Base-by-base conservation (phyloP, 2,113 vertebrate species). In the Thermophis baileyi region DNA sequence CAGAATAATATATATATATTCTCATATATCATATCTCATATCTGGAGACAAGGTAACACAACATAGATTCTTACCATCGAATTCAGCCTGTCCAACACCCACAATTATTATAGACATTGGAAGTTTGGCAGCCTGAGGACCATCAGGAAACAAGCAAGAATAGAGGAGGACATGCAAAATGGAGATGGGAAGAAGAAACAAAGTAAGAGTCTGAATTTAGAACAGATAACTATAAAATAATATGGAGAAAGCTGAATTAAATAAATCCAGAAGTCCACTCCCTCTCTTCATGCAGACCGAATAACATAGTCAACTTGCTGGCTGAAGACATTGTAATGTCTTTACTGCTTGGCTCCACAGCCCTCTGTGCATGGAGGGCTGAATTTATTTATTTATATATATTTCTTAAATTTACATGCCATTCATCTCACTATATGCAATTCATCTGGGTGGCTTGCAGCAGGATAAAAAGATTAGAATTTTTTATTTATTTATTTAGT, bases 71-170 rank as follows among this genome's bases (percentile, higher is more conserved):
- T 99, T 97, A 99, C 99, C 99, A 50, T 99, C 99, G 6, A 99
- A 99, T 96, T 99, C 99, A 0, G 99, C 99, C 95, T 99, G 99
- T 85, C 99, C 99, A 12, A 99, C 99, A 87, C 99, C 99, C 74
- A 99, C 97, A 81, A 99, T 99, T 97, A 99, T 99, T 97, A 99
- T 99, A 50, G 99, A 99, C 99, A 99, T 99, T 63, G 99, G 99
- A n/a, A 99, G 98, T 95, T 98, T 99, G 95, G 99, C 99, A 54
- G 98, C 99, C 99, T 99, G 90, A 22, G 90, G 47, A 24, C 16
- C 86, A 25, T 0, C 85, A 25, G 46, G 35, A 27, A 35, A 10
- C 10, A 81, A 18, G 10, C 7, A 2, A 4, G 18, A 46, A 60
- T 30, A 4, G 22, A 4, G 12, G 51, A 5, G 4, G 74, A 81